Evolutionary conservation across 2,797 vertebrate genomes (phyloP).

Genomic region (Pygocentrus nattereri): DNA sequence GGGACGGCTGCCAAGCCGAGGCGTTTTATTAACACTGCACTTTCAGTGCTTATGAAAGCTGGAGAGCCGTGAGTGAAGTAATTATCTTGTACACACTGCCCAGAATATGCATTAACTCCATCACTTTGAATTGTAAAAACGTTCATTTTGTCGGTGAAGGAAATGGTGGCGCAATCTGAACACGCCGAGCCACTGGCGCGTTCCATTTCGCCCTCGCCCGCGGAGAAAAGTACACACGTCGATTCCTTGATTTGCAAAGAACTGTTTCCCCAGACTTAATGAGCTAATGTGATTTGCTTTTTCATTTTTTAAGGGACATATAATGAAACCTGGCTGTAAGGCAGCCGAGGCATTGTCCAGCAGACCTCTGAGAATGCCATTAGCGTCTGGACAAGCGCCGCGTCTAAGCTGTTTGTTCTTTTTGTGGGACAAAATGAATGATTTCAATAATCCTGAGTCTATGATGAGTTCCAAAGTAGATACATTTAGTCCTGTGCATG

Average conservation of each 20-base stretch:
- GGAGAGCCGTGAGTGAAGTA: conserved; percentile 30
- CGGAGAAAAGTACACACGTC: conserved; percentile 23
- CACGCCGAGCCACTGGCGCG: not conserved
- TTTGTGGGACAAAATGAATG: too few species aligned
- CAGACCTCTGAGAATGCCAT: not conserved
- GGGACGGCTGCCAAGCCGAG: conserved; percentile 16
- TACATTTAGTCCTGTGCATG: too few species aligned
- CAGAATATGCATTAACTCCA: conserved; percentile 43
- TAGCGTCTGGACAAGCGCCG: not conserved
- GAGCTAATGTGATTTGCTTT: conserved; percentile 35
- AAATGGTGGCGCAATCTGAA: conserved; percentile 30
- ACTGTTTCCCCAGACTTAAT: conserved; percentile 41
- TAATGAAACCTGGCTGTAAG: conserved; percentile 41
- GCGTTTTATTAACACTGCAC: conserved; percentile 31
- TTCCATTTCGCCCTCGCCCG: not conserved
- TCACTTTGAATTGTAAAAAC: conserved; percentile 39
- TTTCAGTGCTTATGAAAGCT: conserved; percentile 36
- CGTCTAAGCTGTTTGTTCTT: too few species aligned
- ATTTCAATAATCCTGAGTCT: too few species aligned
- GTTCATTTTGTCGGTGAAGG: conserved; percentile 40
- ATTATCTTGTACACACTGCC: conserved; percentile 30
- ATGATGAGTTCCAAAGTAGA: too few species aligned
- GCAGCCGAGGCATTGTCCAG: not conserved
- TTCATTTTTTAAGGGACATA: not conserved
- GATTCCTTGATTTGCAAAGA: conserved; percentile 27